Conservation (phyloP, 2,113 vertebrate species). For the Nipponia nippon region DNA sequence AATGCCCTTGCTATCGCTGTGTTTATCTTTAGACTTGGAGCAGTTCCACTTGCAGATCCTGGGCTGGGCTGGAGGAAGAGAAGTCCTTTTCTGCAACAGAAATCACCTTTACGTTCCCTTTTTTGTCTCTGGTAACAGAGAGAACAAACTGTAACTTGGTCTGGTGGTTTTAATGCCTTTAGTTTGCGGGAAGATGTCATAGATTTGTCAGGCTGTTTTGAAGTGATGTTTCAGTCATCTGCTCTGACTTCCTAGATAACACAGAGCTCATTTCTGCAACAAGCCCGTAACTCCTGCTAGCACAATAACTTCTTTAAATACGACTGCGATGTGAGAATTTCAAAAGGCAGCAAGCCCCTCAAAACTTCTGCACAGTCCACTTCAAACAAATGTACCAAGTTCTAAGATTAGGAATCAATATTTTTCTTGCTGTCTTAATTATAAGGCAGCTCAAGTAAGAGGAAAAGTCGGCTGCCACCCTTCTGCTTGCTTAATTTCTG, state of each 20-base stretch:
- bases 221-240: background rate
- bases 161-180: background rate
- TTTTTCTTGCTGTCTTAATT: background rate
- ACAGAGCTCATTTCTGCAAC: background rate
- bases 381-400: background rate
- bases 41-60: background rate
- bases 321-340: fast-evolving
- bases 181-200: background rate
- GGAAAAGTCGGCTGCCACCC: background rate
- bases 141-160: background rate
- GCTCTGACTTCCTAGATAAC: background rate
- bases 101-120: background rate
- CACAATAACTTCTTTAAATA: background rate
- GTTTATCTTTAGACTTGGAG: conserved; percentile 56
- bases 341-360: background rate
- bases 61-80: background rate
- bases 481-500: conserved; percentile 2
- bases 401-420: background rate
- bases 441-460: background rate
- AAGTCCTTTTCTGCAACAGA: background rate
- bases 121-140: background rate
- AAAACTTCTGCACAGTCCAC: background rate
- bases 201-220: background rate
- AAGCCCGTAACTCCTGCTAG: background rate
- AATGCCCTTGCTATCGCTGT: conserved; percentile 9